Evolutionary conservation across 2,888 invertebrate genomes (phyloP).

Genomic region (Hemaris fuciformis): DNA sequence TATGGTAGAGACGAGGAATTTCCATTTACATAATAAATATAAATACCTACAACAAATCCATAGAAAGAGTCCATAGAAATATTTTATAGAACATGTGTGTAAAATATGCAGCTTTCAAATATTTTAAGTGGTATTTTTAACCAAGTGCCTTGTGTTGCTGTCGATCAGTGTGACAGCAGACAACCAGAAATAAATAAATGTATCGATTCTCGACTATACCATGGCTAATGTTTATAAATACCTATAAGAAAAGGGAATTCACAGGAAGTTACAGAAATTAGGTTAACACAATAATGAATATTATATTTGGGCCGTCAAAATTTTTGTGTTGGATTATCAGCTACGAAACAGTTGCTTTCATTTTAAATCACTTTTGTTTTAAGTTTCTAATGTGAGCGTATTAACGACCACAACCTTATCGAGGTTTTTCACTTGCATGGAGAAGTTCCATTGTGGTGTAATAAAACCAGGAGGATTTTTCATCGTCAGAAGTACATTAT

Average conservation of each 20-base stretch:
- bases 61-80: not conserved
- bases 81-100: not conserved
- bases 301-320: not conserved
- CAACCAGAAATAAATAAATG: not conserved
- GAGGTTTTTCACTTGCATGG: no score
- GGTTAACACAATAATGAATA: conserved; percentile 10
- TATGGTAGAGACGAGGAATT: no score
- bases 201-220: not conserved
- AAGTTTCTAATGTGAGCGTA: not conserved
- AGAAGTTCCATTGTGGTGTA: no score
- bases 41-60: not conserved
- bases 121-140: not conserved
- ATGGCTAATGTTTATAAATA: conserved; percentile 1
- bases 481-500: no score
- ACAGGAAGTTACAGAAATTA: not conserved
- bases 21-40: no score
- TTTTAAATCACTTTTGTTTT: not conserved
- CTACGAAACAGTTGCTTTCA: not conserved
- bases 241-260: not conserved
- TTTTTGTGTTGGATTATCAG: not conserved
- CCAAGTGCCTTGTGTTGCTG: not conserved
- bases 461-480: no score
- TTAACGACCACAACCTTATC: no score
- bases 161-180: conserved; percentile 4
- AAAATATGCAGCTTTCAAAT: not conserved